A percentile compares a stretch with the other conserved stretches of the same genome.
These are phyloP conservation scores for Ichneumoninae sp. DNA, from an alignment of 2,888 invertebrate genomes.

Conservation along the genomic window DNA sequence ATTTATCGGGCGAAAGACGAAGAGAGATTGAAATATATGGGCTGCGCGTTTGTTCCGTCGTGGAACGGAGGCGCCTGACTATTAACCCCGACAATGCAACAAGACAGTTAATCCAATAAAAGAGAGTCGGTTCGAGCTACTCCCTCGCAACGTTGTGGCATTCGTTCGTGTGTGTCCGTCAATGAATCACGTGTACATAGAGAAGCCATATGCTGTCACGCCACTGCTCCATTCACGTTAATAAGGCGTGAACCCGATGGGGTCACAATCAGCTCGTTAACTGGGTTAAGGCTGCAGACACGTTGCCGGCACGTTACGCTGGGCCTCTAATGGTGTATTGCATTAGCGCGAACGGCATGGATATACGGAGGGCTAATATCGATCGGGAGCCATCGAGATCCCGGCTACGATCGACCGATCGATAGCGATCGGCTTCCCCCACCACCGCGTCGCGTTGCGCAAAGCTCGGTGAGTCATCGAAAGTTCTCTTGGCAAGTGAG, in stretches of 20 bases:
- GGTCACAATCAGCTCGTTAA: slow-evolving; percentile 67
- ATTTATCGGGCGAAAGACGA: slow-evolving; percentile 27
- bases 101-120: slow-evolving; percentile 5
- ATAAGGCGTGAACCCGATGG: slow-evolving; percentile 67
- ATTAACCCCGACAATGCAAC: slow-evolving; percentile 44
- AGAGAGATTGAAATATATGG: slow-evolving; percentile 53
- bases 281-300: slow-evolving; percentile 65
- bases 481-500: not conserved
- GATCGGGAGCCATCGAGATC: slow-evolving; percentile 30
- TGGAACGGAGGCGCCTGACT: slow-evolving; percentile 28
- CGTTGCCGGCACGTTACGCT: slow-evolving; percentile 5
- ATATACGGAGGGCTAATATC: slow-evolving; percentile 23
- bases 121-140: slow-evolving; percentile 6
- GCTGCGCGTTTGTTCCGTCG: slow-evolving; percentile 14
- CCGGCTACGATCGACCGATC: slow-evolving; percentile 32
- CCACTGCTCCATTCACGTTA: slow-evolving; percentile 66
- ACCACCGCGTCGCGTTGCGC: not conserved
- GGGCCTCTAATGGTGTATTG: not conserved
- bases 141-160: slow-evolving; percentile 27
- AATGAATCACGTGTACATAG: slow-evolving; percentile 47
- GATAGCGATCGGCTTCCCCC: slow-evolving; percentile 22
- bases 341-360: slow-evolving; percentile 12
- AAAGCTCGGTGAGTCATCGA: not conserved
- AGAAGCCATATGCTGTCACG: slow-evolving; percentile 62
- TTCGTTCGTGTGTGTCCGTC: slow-evolving; percentile 12